Conservation (phyloP, 2,888 invertebrate genomes). For the Mycalesis mineus region DNA sequence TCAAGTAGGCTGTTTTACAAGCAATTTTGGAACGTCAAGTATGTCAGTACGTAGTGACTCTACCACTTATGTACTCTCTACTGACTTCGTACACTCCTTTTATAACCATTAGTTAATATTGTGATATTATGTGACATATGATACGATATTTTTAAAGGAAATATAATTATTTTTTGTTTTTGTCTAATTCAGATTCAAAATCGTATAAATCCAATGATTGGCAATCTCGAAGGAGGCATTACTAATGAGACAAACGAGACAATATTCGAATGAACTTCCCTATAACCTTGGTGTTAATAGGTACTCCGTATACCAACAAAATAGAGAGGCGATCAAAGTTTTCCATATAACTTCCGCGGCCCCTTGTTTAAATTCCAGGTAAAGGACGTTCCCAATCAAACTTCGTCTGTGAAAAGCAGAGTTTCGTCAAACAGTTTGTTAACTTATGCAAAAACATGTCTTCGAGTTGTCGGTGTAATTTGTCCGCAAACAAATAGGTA, state of each 20-base stretch:
- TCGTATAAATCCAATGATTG: too few species aligned
- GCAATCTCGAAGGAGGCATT: too few species aligned
- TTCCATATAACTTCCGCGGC: constrained; percentile 52
- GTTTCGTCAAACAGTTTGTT: constrained; percentile 45
- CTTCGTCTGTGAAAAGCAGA: constrained; percentile 51
- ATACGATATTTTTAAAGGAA: too few species aligned
- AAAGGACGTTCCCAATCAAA: constrained; percentile 64
- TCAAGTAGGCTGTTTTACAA: too few species aligned
- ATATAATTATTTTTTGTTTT: too few species aligned
- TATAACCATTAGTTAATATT: too few species aligned
- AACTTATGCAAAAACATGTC: constrained; percentile 45
- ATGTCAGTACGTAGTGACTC: too few species aligned
- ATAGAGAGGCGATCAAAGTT: constrained; percentile 46
- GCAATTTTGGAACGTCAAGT: too few species aligned
- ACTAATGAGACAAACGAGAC: background rate
- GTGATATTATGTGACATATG: too few species aligned
- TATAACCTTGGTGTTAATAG: constrained; percentile 2
- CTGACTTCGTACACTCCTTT: too few species aligned
- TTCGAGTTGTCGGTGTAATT: constrained; percentile 25
- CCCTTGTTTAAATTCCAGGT: constrained; percentile 62
- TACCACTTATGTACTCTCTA: too few species aligned
- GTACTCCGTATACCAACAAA: constrained; percentile 49
- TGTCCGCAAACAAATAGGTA: constrained; percentile 17
- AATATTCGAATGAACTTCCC: constrained; percentile 5
- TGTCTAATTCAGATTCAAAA: too few species aligned